Evolutionary conservation across 2,797 vertebrate genomes (phyloP), one percentile per base, ranked within the genome.

Genomic region (Pseudotriccus pelzelni): DNA sequence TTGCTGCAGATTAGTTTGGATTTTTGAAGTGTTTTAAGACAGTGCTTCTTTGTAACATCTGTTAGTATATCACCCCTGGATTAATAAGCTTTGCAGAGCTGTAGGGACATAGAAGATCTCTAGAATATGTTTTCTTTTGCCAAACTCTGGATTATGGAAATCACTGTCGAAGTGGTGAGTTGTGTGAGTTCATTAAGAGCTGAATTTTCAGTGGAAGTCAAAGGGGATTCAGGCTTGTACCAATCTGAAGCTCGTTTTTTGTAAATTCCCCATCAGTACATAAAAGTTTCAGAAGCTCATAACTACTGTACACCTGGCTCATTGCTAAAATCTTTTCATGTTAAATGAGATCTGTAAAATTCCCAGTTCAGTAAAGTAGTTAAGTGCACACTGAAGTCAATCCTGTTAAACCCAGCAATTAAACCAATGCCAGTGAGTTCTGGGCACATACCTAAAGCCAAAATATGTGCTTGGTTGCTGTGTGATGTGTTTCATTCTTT

Each of bases 271-370:
- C 34, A 62, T 93, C 79, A 49, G 32, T 58, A 85, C 46, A 27
- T 75, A 58, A 66, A 93, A 72, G 30, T 85, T 91, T 70, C 49
- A 67, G 84, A 79, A 84, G 56, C 87, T 92, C 34, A 2, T 68
- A 75, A 72, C 75, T 72, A 7, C 36, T 43, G 8, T 81, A 46
- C 37, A 67, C 41, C 84, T 85, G 87, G 43, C 56, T 92, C 37
- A 53, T 84, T 92, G 84, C 84, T 92, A 72, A 93, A 94, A 58
- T 22, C 69, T 80, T 87, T 83, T 60, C 24, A 19, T 82, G 68
- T 63, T 90, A 79, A 90, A 56, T 70, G 81, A 90, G 59, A 82
- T 87, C 67, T 77, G 44, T 77, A 56, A 73, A 94, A 92, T 94
- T 93, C 69, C 74, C 53, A 53, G 24, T 75, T 92, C 41, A 49